A percentile compares a stretch with the other conserved stretches of the same genome.
phyloP scores from a whole-genome alignment of 2,888 invertebrate genomes.

The Caenorhabditis sp. region DNA sequence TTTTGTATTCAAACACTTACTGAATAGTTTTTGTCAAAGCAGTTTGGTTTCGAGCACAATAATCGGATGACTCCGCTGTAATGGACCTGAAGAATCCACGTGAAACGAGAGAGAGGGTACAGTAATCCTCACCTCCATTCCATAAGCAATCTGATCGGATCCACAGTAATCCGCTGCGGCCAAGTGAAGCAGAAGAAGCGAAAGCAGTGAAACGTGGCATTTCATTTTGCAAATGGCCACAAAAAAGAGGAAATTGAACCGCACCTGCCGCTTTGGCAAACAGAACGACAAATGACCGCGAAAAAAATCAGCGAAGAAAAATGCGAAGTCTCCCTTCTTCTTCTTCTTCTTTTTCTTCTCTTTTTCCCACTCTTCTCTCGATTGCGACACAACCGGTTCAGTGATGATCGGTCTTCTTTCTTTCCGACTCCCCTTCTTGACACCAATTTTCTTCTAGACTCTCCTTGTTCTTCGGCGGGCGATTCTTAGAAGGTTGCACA shows the following conservation, averaged over 20 bases:
- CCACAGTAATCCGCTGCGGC: slow-evolving; percentile 51
- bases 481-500: slow-evolving; percentile 20
- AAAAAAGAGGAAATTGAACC: not conserved
- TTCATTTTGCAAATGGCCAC: slow-evolving; percentile 8
- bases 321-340: slow-evolving; percentile 13
- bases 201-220: not conserved
- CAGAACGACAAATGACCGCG: slow-evolving; percentile 41
- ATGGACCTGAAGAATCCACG: too few species aligned
- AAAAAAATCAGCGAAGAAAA: slow-evolving; percentile 48
- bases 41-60: slow-evolving; percentile 55
- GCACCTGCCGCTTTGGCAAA: slow-evolving; percentile 42
- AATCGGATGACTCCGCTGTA: slow-evolving; percentile 46
- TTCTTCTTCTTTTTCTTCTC: not conserved
- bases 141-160: slow-evolving; percentile 49
- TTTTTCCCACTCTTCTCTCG: slow-evolving; percentile 35
- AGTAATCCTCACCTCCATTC: slow-evolving; percentile 34
- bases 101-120: too few species aligned
- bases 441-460: slow-evolving; percentile 12
- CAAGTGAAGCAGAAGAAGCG: not conserved
- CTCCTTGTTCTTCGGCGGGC: not conserved
- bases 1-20: slow-evolving; percentile 12
- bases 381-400: slow-evolving; percentile 49
- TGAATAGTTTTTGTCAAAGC: slow-evolving; percentile 58
- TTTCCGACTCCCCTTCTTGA: slow-evolving; percentile 17
- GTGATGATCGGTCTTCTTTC: slow-evolving; percentile 37